Evolutionary conservation across 2,113 vertebrate species (phyloP), one percentile per base, ranked within the genome.

Genomic region (Tupaia tana): DNA sequence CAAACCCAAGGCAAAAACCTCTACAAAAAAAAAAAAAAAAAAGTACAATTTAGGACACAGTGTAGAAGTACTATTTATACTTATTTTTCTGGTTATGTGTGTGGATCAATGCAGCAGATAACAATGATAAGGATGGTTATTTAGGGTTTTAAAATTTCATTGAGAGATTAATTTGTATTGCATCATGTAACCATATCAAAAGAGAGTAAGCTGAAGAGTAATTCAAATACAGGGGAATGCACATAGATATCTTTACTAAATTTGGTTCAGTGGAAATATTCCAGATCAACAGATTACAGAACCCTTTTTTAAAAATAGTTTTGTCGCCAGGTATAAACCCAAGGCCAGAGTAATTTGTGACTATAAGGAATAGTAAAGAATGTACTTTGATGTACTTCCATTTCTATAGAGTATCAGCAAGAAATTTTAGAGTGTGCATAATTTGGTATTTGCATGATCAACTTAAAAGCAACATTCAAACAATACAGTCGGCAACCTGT

Each of bases 181-280:
- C 24, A 70, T 87, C 63, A 93, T 93, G 25, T 95, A 95, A 89
- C 31, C 8, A 13, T 77, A 24, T 96, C 94, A 93, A 94, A 91
- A 90, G 66, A 91, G 67, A 64, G 71, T 86, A 70, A 78, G 63
- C 8, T 91, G 63, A 92, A 91, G 58, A 84, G 93, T 61, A 97
- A 96, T 90, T 96, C 94, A 97, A 95, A 97, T 89, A 96, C 20
- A 80, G 67, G 8, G n/a, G 91, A 93, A 93, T 80, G 83, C 24
- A 87, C 75, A 96, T 95, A 95, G 70, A 95, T 86, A 73, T 89
- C 70, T 93, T 91, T 86, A 89, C 86, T 92, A 95, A 94, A 89
- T 67, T 96, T 96, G 43, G 81, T 59, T 96, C 58, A 56, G 15
- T 94, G 91, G 93, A 96, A 97, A 79, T 90, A 84, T 83, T 97